Base-by-base conservation (phyloP, 2,888 invertebrate genomes). In the Aromia moschata region DNA sequence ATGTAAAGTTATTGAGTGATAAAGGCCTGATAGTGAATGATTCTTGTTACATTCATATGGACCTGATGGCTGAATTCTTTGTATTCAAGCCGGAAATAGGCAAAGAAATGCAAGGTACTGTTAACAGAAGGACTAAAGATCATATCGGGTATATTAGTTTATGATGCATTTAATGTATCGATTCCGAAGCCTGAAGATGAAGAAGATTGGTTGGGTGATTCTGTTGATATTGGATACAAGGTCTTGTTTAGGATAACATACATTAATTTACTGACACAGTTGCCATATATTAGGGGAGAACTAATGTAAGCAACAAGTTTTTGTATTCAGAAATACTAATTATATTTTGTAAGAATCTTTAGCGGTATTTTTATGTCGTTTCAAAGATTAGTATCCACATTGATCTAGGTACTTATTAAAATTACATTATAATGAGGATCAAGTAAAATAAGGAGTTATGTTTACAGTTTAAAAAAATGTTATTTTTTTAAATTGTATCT, bases 141-240 rank as follows among this genome's bases (percentile, higher is more conserved):
- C 89, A 90, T 79, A 80, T 91, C 56, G n/a, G 88, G 87, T 2
- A 84, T 89, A 64, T 81, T 91, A 49, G 86, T 90, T 0, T 89
- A 91, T 74, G 84, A 87, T 70, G 83, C 85, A 16, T 91, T 91
- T 72, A 90, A 90, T 79, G 87, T 89, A 9, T 88, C 89, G 2
- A 84, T 91, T 41, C 87, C 87, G 36, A 83, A 85, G 70, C 85
- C 85, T 4, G 16, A 47, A 15, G 71, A 76, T 49, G 79, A 83
- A 66, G 73, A 76, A 49, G 78, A 83, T 64, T 89, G 89, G 89
- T 73, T 84, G 56, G 89, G 88, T 1, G 70, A 82, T 36, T 77
- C 79, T 56, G 79, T 87, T 16, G 73, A 82, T 47, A 82, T 87
- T 69, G 88, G 87, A 0, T 85, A 88, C 73, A 84, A 86, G 74